phyloP scores from a whole-genome alignment of 2,888 invertebrate genomes.

The Tiphia femorata region DNA sequence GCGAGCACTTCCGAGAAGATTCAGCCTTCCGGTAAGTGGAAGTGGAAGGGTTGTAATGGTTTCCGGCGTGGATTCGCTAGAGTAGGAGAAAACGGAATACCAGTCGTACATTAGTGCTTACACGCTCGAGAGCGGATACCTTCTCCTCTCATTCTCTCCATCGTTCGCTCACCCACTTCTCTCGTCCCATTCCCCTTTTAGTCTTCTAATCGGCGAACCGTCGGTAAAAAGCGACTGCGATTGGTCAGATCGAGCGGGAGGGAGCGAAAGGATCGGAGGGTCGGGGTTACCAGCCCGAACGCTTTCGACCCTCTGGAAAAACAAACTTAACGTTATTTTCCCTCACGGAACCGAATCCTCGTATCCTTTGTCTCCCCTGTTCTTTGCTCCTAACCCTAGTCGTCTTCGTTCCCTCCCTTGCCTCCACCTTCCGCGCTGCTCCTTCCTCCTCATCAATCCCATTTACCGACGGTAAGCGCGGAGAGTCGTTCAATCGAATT shows the following conservation, averaged over 20 bases:
- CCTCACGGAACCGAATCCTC: conserved; percentile 12
- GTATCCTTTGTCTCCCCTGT: conserved; percentile 5
- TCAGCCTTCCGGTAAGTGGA: too few species aligned
- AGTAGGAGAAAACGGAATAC: conserved; percentile 24
- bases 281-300: not conserved
- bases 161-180: too few species aligned
- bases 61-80: conserved; percentile 13
- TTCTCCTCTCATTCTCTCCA: too few species aligned
- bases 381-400: conserved; percentile 8
- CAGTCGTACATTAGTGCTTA: conserved; percentile 35
- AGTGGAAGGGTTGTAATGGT: conserved; percentile 16
- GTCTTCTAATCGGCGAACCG: conserved; percentile 29
- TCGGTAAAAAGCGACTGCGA: conserved; percentile 19
- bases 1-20: too few species aligned
- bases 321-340: conserved; percentile 44
- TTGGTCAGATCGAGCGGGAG: conserved; percentile 15
- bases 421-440: not conserved
- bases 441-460: conserved; percentile 34
- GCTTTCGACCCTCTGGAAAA: conserved; percentile 28
- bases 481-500: conserved; percentile 42
- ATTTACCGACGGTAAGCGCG: conserved; percentile 27
- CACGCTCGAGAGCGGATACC: conserved; percentile 17
- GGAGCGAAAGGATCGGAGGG: conserved; percentile 3
- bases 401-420: conserved; percentile 11
- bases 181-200: too few species aligned